Percentiles rank a stretch among this genome's conserved stretches.
phyloP scores from a whole-genome alignment of 2,797 vertebrate species.

The Leucoraja ocellata region DNA sequence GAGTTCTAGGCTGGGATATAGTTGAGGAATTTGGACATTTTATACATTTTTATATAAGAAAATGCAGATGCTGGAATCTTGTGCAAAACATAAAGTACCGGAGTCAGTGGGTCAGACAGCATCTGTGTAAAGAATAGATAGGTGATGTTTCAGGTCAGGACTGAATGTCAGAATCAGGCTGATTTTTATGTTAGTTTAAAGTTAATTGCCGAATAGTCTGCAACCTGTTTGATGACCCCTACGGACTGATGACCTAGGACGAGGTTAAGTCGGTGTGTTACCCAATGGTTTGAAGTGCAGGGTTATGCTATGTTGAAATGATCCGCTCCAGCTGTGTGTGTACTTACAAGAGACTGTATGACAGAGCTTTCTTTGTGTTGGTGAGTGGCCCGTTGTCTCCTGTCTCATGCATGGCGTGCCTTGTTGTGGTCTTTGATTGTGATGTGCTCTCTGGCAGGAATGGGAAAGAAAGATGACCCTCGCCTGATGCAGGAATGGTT shows the following conservation, averaged over 20 bases:
- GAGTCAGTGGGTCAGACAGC: no score
- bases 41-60: no score
- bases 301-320: not conserved
- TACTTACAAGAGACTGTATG: not conserved
- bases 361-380: not conserved
- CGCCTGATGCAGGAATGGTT: constrained; percentile 99
- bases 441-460: constrained; percentile 63
- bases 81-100: no score
- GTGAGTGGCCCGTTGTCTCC: not conserved
- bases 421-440: not conserved
- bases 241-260: not conserved
- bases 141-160: no score
- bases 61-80: no score
- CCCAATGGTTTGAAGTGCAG: not conserved
- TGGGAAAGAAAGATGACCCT: constrained; percentile 98
- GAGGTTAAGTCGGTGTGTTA: not conserved
- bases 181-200: not conserved
- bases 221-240: not conserved
- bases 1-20: not conserved
- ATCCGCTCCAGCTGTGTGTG: not conserved
- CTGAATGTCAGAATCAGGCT: no score
- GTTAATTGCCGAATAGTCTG: not conserved
- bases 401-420: not conserved
- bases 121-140: no score
- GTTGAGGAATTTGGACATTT: not conserved